Evolutionary conservation across 2,113 vertebrate species (phyloP).

Genomic region (Laticauda colubrina): DNA sequence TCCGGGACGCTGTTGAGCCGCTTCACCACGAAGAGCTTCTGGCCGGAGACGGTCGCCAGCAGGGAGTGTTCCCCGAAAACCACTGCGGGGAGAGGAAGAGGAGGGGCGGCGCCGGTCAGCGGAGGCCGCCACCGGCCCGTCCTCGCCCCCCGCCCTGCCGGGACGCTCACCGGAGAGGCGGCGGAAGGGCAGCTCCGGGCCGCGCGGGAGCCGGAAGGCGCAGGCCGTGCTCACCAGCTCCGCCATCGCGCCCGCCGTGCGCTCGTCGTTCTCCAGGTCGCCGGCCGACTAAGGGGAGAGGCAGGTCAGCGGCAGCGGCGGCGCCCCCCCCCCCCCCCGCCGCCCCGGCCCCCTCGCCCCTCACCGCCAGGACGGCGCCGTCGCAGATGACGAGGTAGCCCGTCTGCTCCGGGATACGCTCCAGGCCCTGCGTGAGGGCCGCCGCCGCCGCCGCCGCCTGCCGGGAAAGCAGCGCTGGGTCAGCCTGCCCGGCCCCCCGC

Average conservation of each 20-base stretch:
- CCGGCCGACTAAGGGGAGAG: slow-evolving; percentile 75
- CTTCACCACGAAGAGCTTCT: slow-evolving; percentile 92
- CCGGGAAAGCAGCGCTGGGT: neutral
- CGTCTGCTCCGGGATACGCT: slow-evolving; percentile 22
- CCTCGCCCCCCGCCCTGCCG: neutral
- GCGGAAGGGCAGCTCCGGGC: slow-evolving; percentile 79
- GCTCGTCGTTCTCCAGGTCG: slow-evolving; percentile 90
- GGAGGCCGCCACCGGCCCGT: neutral
- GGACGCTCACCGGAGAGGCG: slow-evolving; percentile 81
- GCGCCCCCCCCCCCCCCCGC: neutral
- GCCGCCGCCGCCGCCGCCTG: neutral
- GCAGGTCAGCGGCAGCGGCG: neutral
- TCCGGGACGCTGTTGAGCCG: slow-evolving; percentile 84
- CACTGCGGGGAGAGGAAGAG: slow-evolving; percentile 65
- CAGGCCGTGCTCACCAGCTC: slow-evolving; percentile 87
- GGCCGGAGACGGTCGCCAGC: slow-evolving; percentile 83
- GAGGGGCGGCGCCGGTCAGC: neutral
- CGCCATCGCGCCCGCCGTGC: slow-evolving; percentile 80
- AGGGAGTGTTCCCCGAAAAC: slow-evolving; percentile 86
- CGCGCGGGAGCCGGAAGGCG: slow-evolving; percentile 75
- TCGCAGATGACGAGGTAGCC: slow-evolving; percentile 31
- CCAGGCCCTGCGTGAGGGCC: slow-evolving; percentile 21
- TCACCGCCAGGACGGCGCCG: slow-evolving; percentile 23
- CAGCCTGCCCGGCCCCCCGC: neutral
- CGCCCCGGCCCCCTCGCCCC: neutral